Percentiles rank a stretch among this genome's conserved stretches.
Conservation (phyloP, 2,797 vertebrate genomes). For the Rhinogobio ventralis region DNA sequence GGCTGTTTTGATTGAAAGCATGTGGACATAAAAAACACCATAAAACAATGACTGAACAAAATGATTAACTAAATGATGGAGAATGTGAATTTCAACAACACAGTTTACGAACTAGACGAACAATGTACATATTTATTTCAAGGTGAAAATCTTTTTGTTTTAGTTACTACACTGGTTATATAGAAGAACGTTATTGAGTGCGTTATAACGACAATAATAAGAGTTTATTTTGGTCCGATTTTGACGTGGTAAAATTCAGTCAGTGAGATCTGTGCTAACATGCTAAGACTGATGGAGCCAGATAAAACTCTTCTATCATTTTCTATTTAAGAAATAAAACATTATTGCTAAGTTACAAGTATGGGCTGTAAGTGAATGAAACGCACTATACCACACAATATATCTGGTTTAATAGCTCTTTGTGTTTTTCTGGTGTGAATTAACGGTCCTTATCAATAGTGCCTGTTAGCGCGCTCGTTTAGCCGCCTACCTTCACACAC, state of each 20-base stretch:
- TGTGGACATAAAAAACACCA: neutral
- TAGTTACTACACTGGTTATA: neutral
- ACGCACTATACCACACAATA: neutral
- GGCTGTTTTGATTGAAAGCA: neutral
- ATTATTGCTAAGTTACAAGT: neutral
- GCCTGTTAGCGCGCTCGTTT: slow-evolving; percentile 44
- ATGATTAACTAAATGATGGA: neutral
- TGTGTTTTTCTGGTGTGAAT: neutral
- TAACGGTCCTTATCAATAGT: neutral
- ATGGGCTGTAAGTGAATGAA: neutral
- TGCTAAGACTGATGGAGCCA: slow-evolving; percentile 7
- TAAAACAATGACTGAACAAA: neutral
- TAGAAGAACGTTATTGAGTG: neutral
- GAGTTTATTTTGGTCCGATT: neutral
- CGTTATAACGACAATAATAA: neutral
- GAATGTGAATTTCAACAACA: neutral
- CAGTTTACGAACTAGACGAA: neutral
- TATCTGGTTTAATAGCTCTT: neutral
- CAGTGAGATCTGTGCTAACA: slow-evolving; percentile 6
- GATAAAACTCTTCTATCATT: neutral
- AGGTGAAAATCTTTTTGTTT: no score
- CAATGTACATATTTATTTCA: neutral
- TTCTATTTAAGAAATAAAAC: neutral
- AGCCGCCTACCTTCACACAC: slow-evolving; percentile 51
- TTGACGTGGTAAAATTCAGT: neutral